phyloP scores from a whole-genome alignment of 2,888 invertebrate genomes.

The Eupithecia subfuscata region DNA sequence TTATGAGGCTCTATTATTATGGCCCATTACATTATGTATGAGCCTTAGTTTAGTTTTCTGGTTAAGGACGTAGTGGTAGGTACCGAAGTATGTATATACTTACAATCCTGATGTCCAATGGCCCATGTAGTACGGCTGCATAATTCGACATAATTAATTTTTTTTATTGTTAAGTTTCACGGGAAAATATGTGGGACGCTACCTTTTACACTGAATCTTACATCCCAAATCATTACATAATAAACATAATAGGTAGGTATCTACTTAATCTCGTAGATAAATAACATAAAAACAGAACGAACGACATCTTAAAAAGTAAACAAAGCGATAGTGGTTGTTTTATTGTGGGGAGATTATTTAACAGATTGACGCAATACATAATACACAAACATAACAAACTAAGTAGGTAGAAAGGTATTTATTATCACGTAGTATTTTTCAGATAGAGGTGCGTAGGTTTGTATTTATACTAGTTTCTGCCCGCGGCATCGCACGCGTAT shows the following conservation, averaged over 20 bases:
- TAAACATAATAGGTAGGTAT: not conserved
- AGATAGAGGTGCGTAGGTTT: too few species aligned
- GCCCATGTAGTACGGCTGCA: conserved; percentile 88
- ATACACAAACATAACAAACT: not conserved
- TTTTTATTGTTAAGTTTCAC: not conserved
- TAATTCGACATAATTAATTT: conserved; percentile 76
- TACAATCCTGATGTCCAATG: conserved; percentile 87
- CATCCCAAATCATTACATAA: not conserved
- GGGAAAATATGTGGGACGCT: not conserved
- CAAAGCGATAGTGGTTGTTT: not conserved
- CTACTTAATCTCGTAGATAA: conserved; percentile 10
- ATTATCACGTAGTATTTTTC: too few species aligned
- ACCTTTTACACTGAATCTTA: conserved; percentile 25
- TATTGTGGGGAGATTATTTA: not conserved
- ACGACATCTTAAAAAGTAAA: conserved; percentile 7
- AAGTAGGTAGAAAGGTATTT: too few species aligned
- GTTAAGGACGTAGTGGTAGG: not conserved
- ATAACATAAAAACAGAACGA: conserved; percentile 14
- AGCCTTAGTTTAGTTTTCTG: not conserved
- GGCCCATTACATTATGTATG: too few species aligned
- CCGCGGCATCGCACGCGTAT: too few species aligned
- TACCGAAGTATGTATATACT: conserved; percentile 6
- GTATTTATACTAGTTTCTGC: too few species aligned
- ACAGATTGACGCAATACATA: not conserved
- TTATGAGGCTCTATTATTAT: too few species aligned